A percentile compares a stretch with the other conserved stretches of the same genome.
phyloP scores from a whole-genome alignment of 2,113 vertebrate genomes.

The Anser cygnoides region DNA sequence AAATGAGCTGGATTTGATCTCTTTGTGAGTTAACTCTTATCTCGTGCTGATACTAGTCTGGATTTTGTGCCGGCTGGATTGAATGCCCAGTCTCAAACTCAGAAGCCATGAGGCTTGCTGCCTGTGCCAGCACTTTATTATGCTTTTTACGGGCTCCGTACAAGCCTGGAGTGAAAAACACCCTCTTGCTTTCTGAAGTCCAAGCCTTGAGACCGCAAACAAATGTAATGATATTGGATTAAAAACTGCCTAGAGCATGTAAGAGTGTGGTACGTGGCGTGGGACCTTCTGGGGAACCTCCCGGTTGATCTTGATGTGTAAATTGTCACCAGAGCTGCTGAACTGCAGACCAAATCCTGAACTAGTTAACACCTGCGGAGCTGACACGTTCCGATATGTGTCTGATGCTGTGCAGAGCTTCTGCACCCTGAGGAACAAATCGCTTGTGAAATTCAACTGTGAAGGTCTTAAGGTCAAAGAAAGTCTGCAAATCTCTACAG shows the following conservation, averaged over 20 bases:
- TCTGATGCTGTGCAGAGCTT: background rate
- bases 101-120: background rate
- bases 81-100: background rate
- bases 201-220: background rate
- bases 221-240: background rate
- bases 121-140: background rate
- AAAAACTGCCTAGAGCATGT: background rate
- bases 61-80: background rate
- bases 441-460: conserved; percentile 33
- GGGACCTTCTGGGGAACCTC: background rate
- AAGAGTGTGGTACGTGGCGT: background rate
- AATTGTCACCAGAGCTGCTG: conserved; percentile 28
- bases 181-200: background rate
- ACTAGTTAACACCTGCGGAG: conserved; percentile 25
- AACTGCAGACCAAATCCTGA: conserved; percentile 4
- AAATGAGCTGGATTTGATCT: conserved; percentile 45
- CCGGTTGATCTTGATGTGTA: conserved; percentile 25
- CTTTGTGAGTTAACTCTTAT: background rate
- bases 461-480: background rate
- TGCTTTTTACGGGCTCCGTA: background rate
- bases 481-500: background rate
- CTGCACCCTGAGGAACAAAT: conserved; percentile 34
- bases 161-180: background rate
- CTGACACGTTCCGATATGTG: background rate
- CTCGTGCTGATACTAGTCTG: background rate